Base-by-base conservation (phyloP, 2,113 vertebrate species). In the Aegithalos caudatus region DNA sequence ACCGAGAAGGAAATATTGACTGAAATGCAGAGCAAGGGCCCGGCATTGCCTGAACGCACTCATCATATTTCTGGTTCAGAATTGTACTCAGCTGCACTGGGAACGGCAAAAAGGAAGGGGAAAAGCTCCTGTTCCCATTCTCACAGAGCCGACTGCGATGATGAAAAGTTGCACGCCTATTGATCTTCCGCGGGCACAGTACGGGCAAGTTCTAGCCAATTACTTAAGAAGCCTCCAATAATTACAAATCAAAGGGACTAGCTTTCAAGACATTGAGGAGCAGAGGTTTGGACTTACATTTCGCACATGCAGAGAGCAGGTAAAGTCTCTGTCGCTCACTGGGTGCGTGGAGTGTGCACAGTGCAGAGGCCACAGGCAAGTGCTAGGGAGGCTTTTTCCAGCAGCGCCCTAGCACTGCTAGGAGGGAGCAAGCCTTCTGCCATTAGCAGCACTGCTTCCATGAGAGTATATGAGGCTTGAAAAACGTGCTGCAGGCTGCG, bases 341-440 rank as follows among this genome's bases (percentile, higher is more conserved):
- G 94, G 92, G 91, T 82, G 91, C 66, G 86, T 35, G 78, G 94
- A 95, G 96, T 9, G 79, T 82, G 92, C 88, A 80, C 86, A 87
- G 94, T 5, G 88, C 71, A 92, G 77, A 97, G 95, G 95, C 95
- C 95, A 90, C 61, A 48, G 82, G 71, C 79, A 18, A 92, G 90
- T 21, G 92, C 82, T 72, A 89, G 90, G 90, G 47, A 94, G 86
- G 74, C 65, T 86, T 38, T 29, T 87, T 81, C 66, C 90, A 86
- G 74, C 42, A 60, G 86, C 29, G 54, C 69, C 85, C 80, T 40
- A 23, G 54, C 60, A 38, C 83, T 35, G 86, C 71, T 10, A 44
- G 83, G 82, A 74, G 92, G 67, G 69, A 95, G 56, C 48, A 44
- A 60, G 54, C 45, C 94, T 72, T 60, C 94, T 96, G 94, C 97